Evolutionary conservation across 2,797 vertebrate genomes (phyloP).

Genomic region (Sciurus vulgaris): DNA sequence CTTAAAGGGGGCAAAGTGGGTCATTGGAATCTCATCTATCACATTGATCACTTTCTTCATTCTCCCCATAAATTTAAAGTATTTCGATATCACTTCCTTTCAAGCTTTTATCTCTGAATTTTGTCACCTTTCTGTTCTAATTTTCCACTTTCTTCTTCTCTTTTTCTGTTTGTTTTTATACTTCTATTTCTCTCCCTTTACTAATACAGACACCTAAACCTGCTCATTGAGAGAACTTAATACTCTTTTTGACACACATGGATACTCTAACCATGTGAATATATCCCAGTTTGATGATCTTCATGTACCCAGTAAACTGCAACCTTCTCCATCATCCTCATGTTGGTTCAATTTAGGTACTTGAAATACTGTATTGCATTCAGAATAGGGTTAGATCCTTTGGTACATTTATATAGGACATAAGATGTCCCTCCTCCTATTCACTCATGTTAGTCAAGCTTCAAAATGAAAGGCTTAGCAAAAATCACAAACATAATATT

Average conservation of each 20-base stretch:
- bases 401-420: background rate
- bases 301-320: background rate
- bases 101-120: background rate
- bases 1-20: background rate
- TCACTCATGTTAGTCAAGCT: background rate
- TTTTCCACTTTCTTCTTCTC: background rate
- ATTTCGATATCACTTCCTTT: background rate
- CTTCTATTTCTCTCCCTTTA: background rate
- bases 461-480: background rate
- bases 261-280: background rate
- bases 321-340: background rate
- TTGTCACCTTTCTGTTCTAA: background rate
- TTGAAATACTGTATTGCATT: background rate
- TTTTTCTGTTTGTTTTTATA: background rate
- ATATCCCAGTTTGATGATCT: background rate
- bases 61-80: background rate
- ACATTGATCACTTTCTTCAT: background rate
- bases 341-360: background rate
- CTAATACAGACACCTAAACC: background rate
- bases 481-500: background rate
- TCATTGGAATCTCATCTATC: background rate
- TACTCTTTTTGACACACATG: background rate
- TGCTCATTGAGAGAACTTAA: background rate
- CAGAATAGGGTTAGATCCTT: background rate
- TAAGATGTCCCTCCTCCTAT: background rate